Conservation (phyloP, 2,888 invertebrate species). For the Coenonympha arcania region DNA sequence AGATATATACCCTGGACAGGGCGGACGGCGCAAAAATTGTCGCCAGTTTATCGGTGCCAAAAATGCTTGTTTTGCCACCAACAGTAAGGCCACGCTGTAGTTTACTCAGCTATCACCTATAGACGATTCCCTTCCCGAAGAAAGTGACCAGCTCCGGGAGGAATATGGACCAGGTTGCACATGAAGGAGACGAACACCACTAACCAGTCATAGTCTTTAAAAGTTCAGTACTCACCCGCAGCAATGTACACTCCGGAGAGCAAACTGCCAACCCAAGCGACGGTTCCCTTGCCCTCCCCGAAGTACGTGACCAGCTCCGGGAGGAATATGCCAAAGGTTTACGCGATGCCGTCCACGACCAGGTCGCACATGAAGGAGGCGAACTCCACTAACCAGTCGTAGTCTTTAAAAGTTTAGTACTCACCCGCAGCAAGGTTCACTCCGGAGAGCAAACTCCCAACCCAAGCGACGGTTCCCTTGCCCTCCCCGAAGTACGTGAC, state of each 20-base stretch:
- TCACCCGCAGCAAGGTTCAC: constrained; percentile 94
- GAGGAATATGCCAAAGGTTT: constrained; percentile 96
- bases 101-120: too few relatives aligned
- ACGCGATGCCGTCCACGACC: constrained; percentile 98
- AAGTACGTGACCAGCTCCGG: constrained; percentile 86
- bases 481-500: constrained; percentile 87
- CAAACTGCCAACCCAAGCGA: constrained; percentile 95
- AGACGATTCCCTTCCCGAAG: constrained; percentile 90
- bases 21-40: too few relatives aligned
- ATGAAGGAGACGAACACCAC: constrained; percentile 97
- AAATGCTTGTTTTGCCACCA: too few relatives aligned
- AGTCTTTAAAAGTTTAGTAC: constrained; percentile 32
- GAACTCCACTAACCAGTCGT: constrained; percentile 92
- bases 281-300: constrained; percentile 87
- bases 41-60: too few relatives aligned
- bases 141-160: constrained; percentile 83
- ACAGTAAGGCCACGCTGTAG: too few relatives aligned
- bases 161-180: constrained; percentile 96
- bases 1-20: too few relatives aligned
- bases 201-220: constrained; percentile 81
- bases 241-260: constrained; percentile 96
- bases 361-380: constrained; percentile 98
- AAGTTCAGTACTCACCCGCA: constrained; percentile 78
- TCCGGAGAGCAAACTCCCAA: constrained; percentile 94
- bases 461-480: constrained; percentile 92